Base-by-base conservation (phyloP, 2,888 invertebrate genomes). In the Cataglyphis livida region DNA sequence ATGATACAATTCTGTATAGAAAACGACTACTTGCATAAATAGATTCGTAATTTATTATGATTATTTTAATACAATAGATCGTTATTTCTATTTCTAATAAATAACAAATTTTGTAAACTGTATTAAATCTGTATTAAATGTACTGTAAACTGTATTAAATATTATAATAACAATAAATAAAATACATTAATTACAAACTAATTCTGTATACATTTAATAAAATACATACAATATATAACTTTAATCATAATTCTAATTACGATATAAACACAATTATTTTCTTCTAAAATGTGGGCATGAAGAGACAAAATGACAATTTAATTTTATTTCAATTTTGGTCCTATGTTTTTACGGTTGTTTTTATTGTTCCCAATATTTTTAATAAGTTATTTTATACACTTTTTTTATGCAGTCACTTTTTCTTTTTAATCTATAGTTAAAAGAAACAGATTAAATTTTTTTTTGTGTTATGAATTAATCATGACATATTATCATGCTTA, bases 391-490 rank as follows among this genome's bases (percentile, higher is more conserved):
- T 25, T 41, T 28, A 25, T 54, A 54, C 21, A 2, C 9, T 10
- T n/a, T 18, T 35, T 21, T 1, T 15, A 21, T 18, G 6, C 1
- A 10, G 6, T 57, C 28, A 71, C 3, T n/a, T 1, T 41, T 15
- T 44, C n/a, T 59, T 73, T 59, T 71, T 59, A 38, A 73, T 41
- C 41, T 6, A 18, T 21, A 57, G 28, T 25, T 28, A 48, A 48
- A 48, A 48, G 6, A 48, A 48, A 48, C 15, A 12, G 6, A 59
- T 28, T 15, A 59, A 61, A 28, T 61, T n/a, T 21, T 32, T 44
- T 9, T 74, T 44, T 59, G 7, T 41, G 9, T 44, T 59, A 28
- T 59, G 10, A n/a, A 59, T 59, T 73, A 61, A 73, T 73, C 25
- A 38, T 38, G 3, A 57, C 38, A 5, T 21, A 38, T 44, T 32